Base-by-base conservation (phyloP, 2,888 invertebrate genomes). In the Slavum lentiscoides region DNA sequence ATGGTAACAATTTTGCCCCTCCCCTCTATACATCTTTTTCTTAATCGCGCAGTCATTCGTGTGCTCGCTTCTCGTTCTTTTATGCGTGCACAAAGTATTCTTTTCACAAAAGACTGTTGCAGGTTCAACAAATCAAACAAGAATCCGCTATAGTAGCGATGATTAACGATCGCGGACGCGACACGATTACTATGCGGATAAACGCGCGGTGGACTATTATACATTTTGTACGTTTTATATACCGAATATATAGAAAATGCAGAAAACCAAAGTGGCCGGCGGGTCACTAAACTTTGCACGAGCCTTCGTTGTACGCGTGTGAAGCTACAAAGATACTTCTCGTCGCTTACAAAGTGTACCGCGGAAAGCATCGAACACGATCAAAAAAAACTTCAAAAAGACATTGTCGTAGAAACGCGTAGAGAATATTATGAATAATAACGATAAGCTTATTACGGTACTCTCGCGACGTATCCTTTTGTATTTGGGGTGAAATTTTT, bases 201-300 rank as follows among this genome's bases (percentile, higher is more conserved):
- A 64, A 77, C 77, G 68, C 77, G 49, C 30, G 30, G 30, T 1
- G 4, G 30, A 4, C 13, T 49, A 15, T 49, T 49, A 49, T 13
- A 13, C 13, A 11, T 11, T 49, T 7, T 7, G 7, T 7, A 49
- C 13, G 15, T 13, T 9, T 49, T 5, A 21, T 61, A 53, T 66
- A 30, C 17, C 73, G 43, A 49, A n/a, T 49, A 59, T 30, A 30
- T 30, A 30, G 30, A 30, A 30, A 30, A 30, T 30, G 30, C 37
- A n/a, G 68, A 37, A 17, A 49, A 59, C 76, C 69, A 53, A 70
- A 64, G 62, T 53, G 11, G 13, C 30, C 62, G 69, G 61, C 64
- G 80, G 72, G 72, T 80, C 80, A 80, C 80, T 72, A 80, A 80
- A 80, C 80, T 80, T n/a, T n/a, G n/a, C n/a, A n/a, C n/a, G n/a